A percentile compares a stretch with the other conserved stretches of the same genome.
These are phyloP conservation scores for Deroptyus accipitrinus DNA, from an alignment of 2,113 vertebrate genomes.

Conservation along the genomic window DNA sequence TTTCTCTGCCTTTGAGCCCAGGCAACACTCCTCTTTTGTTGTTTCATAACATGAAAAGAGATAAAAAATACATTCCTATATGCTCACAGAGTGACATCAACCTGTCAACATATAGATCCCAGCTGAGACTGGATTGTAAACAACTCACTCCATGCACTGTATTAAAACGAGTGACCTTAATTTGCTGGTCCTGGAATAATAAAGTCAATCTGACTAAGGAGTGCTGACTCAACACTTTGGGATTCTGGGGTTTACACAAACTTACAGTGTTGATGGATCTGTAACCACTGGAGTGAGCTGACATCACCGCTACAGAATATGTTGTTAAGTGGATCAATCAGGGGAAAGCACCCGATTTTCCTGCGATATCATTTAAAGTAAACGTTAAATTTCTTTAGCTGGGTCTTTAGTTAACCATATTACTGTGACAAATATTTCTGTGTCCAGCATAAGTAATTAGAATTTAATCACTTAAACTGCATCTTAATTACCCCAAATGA, in stretches of 20 bases:
- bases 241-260: conserved; percentile 12
- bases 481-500: conserved; percentile 80
- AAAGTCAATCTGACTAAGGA: background rate
- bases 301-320: conserved; percentile 4
- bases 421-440: conserved; percentile 77
- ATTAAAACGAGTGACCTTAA: conserved; percentile 29
- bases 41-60: background rate
- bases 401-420: conserved; percentile 72
- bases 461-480: conserved; percentile 79
- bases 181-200: conserved; percentile 30
- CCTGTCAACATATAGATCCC: background rate
- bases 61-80: accelerated
- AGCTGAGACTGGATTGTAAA: background rate
- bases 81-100: background rate
- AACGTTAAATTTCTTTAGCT: conserved; percentile 70
- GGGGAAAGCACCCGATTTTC: conserved; percentile 68
- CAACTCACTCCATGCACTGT: background rate
- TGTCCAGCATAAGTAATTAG: conserved; percentile 77
- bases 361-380: conserved; percentile 58
- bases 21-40: background rate
- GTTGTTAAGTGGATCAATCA: conserved; percentile 61
- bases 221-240: background rate
- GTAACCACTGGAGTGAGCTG: conserved; percentile 11
- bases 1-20: background rate
- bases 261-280: conserved; percentile 12